Evolutionary conservation across 92 coral and sea anemone genomes (phyloP).

Genomic region (Heliopora coerulea): DNA sequence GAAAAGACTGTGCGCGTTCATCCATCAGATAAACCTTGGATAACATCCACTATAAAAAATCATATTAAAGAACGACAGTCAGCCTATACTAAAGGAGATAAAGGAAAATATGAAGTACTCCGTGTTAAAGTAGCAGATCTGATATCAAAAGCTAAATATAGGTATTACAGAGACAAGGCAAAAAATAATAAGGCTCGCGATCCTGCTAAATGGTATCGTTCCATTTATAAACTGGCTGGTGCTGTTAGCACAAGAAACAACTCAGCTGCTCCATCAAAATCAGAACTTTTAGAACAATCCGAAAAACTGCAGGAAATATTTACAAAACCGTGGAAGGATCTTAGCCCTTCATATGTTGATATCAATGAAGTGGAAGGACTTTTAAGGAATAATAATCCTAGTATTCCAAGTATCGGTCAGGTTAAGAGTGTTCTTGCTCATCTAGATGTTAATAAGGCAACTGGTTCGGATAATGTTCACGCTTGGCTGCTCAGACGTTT

Average conservation of each 20-base stretch:
- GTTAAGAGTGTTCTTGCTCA: conserved; percentile 25
- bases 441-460: conserved; percentile 35
- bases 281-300: conserved; percentile 1
- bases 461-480: conserved; percentile 31
- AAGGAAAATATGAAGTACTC: neutral
- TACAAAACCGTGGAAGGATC: conserved; percentile 18
- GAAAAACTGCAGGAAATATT: conserved; percentile 21
- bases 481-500: conserved; percentile 42
- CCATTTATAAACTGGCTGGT: too few species aligned
- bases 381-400: neutral
- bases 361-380: neutral
- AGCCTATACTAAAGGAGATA: neutral
- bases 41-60: too few species aligned
- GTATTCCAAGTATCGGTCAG: conserved; percentile 34
- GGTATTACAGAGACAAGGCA: neutral
- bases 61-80: conserved; percentile 1
- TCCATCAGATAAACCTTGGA: conserved; percentile 16
- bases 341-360: conserved; percentile 15
- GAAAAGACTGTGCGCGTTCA: too few species aligned
- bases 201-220: too few species aligned
- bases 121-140: conserved; percentile 2
- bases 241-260: too few species aligned
- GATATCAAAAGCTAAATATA: conserved; percentile 7
- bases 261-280: conserved; percentile 3
- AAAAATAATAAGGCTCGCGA: neutral